phyloP scores from a whole-genome alignment of 2,113 vertebrate species.

The Oncorhynchus keta region DNA sequence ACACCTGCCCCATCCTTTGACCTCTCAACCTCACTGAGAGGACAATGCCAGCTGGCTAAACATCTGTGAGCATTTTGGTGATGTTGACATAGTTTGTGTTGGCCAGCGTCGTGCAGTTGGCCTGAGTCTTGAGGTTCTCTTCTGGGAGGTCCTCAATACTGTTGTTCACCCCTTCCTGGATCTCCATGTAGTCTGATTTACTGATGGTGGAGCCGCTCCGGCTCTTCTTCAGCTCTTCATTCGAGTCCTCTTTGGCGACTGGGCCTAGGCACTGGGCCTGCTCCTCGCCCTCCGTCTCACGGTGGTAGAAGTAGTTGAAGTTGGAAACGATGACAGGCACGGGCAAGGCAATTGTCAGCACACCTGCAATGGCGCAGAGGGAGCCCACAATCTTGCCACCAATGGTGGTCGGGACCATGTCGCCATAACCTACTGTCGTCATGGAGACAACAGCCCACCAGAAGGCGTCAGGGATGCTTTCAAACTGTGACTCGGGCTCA shows the following conservation, averaged over 20 bases:
- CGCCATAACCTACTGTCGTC: constrained; percentile 98
- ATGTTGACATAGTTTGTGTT: constrained; percentile 99
- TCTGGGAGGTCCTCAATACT: constrained; percentile 94
- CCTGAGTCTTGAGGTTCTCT: constrained; percentile 91
- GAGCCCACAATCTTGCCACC: constrained; percentile 98
- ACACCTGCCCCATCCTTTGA: constrained; percentile 38
- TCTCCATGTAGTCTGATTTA: constrained; percentile 99
- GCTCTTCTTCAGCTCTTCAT: constrained; percentile 96
- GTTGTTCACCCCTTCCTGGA: constrained; percentile 95
- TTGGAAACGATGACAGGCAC: constrained; percentile 99
- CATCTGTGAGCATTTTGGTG: constrained; percentile 98
- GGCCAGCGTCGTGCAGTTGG: constrained; percentile 97
- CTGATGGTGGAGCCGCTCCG: constrained; percentile 95
- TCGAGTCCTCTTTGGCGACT: constrained; percentile 90
- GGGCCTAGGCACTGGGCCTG: constrained; percentile 96
- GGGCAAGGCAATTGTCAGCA: constrained; percentile 96
- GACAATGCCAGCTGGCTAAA: constrained; percentile 78
- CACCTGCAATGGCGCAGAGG: constrained; percentile 95
- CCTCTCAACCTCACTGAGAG: constrained; percentile 22
- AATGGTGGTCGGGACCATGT: constrained; percentile 98
- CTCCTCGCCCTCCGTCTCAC: constrained; percentile 97
- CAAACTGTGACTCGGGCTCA: constrained; percentile 92
- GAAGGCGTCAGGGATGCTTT: constrained; percentile 97
- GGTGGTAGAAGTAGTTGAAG: constrained; percentile 99
- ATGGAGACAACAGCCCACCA: constrained; percentile 99